Evolutionary conservation across 2,888 invertebrate species (phyloP), one percentile per base, ranked within the genome.

Genomic region (Apotomis betuletana): DNA sequence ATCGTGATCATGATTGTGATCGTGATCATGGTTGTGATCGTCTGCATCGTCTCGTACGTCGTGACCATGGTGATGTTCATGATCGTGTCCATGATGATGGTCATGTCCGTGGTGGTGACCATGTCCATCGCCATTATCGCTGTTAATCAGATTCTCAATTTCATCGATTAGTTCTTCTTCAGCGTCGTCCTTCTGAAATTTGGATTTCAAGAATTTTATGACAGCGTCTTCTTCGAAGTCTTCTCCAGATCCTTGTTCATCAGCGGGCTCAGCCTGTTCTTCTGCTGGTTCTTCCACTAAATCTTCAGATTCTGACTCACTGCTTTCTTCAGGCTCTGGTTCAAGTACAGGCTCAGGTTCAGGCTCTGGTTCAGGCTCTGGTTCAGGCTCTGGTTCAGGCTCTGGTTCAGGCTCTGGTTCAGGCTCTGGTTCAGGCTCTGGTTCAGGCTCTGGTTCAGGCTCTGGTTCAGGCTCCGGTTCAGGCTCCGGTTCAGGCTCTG

Each of bases 371-470:
- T 88, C 90, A 0, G 90, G 85, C 72, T 89, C 88, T 0, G 92
- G 83, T 73, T 89, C 85, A 0, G 90, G 84, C 75, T 88, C 83
- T n/a, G 87, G 88, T 85, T 85, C 91, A 60, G 84, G 70, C 54
- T 81, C 81, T 10, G 88, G 86, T 76, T 88, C 87, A 0, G 91
- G 88, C 73, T 92, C 78, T 5, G 74, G 69, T 15, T 78, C 67
- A 2, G 62, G 13, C 13, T 70, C 67, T 0, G 67, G 67, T 8
- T 73, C 73, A 0, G 49, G 44, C 4, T 70, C 86, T 0, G 88
- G 85, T 76, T 91, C 27, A 27, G 27, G 27, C 27, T 5, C 84
- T 2, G 85, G 83, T 74, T 85, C 85, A 4, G 83, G 75, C 13
- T 76, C 69, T 5, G 70, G 60, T 27, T 74, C 73, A 27, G 27